A percentile compares a stretch with the other conserved stretches of the same genome.
Conservation (phyloP, 2,113 vertebrate species). For the Trinectes maculatus region DNA sequence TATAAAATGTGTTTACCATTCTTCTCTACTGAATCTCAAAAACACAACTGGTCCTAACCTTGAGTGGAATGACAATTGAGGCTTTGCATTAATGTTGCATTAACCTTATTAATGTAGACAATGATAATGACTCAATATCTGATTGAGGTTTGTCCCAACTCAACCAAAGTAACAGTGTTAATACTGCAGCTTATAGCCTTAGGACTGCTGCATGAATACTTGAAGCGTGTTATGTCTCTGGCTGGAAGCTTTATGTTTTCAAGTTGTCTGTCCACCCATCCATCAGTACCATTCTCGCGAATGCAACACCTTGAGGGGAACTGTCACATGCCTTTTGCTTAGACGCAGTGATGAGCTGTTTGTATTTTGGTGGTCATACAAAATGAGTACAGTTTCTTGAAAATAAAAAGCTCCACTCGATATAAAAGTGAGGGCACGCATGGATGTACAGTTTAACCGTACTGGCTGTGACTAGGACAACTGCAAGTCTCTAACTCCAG, state of each 20-base stretch:
- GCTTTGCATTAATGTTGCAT: too few relatives aligned
- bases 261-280: background rate
- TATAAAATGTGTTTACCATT: too few relatives aligned
- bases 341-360: background rate
- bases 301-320: too few relatives aligned
- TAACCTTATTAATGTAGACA: conserved; percentile 16
- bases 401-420: too few relatives aligned
- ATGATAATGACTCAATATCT: conserved; percentile 11
- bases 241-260: background rate
- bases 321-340: too few relatives aligned
- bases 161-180: conserved; percentile 11
- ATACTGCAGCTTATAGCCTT: too few relatives aligned
- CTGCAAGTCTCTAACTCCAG: background rate
- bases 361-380: background rate
- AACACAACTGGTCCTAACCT: background rate
- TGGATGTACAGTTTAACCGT: background rate
- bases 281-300: too few relatives aligned
- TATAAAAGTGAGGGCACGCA: background rate
- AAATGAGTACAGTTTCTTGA: too few relatives aligned
- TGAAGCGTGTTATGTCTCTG: background rate
- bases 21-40: conserved; percentile 4
- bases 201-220: background rate
- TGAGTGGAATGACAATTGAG: conserved; percentile 10
- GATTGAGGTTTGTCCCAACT: background rate
- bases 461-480: background rate